Percentiles rank a stretch among this genome's conserved stretches.
These are phyloP conservation scores for Drosophila multiciliata DNA, from an alignment of 2,888 invertebrate species.

Conservation along the genomic window DNA sequence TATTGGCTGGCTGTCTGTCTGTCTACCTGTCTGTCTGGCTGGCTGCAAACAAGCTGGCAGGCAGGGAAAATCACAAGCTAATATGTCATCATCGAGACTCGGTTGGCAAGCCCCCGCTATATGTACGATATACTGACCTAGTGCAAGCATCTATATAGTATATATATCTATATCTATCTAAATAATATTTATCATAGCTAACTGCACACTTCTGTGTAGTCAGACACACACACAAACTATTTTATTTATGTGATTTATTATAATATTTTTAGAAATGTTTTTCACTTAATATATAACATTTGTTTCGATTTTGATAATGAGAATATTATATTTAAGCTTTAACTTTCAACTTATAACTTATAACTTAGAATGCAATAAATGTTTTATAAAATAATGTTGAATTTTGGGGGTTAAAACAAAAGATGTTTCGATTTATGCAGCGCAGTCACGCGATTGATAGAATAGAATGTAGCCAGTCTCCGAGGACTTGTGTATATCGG, in stretches of 20 bases:
- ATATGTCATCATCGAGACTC: constrained; percentile 6
- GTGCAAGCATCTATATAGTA: constrained; percentile 14
- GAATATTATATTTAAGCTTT: not conserved
- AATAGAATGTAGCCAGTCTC: constrained; percentile 99
- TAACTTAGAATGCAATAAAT: not conserved
- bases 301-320: constrained; percentile 6
- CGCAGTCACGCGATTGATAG: constrained; percentile 97
- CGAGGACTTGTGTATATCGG: constrained; percentile 99
- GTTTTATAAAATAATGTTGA: not conserved
- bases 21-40: no score
- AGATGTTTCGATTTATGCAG: constrained; percentile 57
- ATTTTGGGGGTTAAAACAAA: not conserved
- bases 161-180: not conserved
- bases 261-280: constrained; percentile 19
- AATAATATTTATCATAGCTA: constrained; percentile 4
- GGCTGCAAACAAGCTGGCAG: constrained; percentile 14
- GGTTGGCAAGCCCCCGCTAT: constrained; percentile 41
- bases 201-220: not conserved
- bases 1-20: no score
- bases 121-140: constrained; percentile 38
- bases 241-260: constrained; percentile 35
- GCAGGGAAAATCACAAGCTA: constrained; percentile 49
- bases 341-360: constrained; percentile 23
- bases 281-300: constrained; percentile 27
- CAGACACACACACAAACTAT: not conserved